Evolutionary conservation across 2,888 invertebrate species (phyloP), one percentile per base, ranked within the genome.

Genomic region (Adineta ricciae): DNA sequence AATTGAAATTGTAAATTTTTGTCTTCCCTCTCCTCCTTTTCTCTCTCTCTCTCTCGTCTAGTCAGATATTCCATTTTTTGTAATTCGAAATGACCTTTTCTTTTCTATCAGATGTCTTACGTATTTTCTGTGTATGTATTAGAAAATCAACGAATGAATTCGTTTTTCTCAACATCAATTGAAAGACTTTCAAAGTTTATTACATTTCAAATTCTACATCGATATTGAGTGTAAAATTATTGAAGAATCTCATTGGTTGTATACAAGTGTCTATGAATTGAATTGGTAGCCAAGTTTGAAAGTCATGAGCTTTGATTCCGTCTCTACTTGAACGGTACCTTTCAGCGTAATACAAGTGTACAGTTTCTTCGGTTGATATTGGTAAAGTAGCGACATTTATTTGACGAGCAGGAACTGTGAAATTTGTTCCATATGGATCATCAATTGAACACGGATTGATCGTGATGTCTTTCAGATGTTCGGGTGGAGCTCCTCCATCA

Each of bases 271-370:
- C 41, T 38, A 41, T 73, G 24, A 73, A 36, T 36, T 41, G 38
- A n/a, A 73, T 73, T 41, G 41, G 73, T 73, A 73, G 24, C 73
- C 73, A 73, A 73, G 41, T 38, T 41, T 73, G 73, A 73, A 73
- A 73, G 38, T 73, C 73, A 41, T 73, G 73, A 73, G 38, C 73
- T 73, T 73, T 73, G 4, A 73, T 21, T 24, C 73, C 38, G 38
- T 73, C 73, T 8, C 38, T 32, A 38, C 73, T 73, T 21, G 32
- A 73, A 24, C 73, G 73, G 38, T 36, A 73, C 38, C 73, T 36
- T 73, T 73, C 73, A 1, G 21, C 73, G 38, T 73, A 73, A 16
- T 73, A 73, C 32, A 73, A 4, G 24, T 73, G 38, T 73, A 73
- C 2, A 32, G 73, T 73, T 73, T 73, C 73, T 73, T 73, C 32